Conservation (phyloP, 2,888 invertebrate genomes). For the Dasypogon diadema region DNA sequence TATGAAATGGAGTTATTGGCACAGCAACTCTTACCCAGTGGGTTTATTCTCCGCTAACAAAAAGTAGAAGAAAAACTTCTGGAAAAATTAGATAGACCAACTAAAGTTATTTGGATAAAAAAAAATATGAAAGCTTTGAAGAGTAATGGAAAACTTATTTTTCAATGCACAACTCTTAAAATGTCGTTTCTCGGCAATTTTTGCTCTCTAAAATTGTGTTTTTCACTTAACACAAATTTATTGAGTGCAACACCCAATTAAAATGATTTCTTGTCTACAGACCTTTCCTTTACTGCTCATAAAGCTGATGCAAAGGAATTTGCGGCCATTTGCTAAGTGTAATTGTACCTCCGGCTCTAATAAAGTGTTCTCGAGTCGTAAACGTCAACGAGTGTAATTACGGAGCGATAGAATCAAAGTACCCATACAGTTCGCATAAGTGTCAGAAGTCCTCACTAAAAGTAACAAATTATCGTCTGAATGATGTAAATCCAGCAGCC, state of each 20-base stretch:
- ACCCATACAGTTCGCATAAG: conserved; percentile 35
- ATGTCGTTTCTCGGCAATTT: too few species aligned
- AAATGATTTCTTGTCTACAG: not conserved
- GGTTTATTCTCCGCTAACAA: too few species aligned
- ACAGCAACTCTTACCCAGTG: too few species aligned
- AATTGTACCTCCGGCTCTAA: conserved; percentile 38
- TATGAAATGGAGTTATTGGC: too few species aligned
- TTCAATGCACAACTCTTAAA: too few species aligned
- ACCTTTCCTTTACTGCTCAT: conserved; percentile 2
- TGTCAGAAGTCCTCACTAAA: conserved; percentile 42
- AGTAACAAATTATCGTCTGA: conserved; percentile 42
- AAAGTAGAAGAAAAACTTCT: too few species aligned
- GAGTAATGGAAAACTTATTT: too few species aligned
- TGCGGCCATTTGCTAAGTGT: not conserved
- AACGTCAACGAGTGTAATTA: conserved; percentile 31
- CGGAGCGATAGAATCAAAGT: conserved; percentile 41
- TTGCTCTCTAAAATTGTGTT: not conserved
- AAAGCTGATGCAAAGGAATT: not conserved
- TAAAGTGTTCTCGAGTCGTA: conserved; percentile 41
- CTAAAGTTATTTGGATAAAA: too few species aligned
- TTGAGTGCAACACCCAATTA: conserved; percentile 28
- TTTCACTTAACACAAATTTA: not conserved
- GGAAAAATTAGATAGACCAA: too few species aligned
- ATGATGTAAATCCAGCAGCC: conserved; percentile 44
- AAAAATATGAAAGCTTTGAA: too few species aligned